Conservation (phyloP, 92 coral and sea anemone species). For the Montipora capitata region DNA sequence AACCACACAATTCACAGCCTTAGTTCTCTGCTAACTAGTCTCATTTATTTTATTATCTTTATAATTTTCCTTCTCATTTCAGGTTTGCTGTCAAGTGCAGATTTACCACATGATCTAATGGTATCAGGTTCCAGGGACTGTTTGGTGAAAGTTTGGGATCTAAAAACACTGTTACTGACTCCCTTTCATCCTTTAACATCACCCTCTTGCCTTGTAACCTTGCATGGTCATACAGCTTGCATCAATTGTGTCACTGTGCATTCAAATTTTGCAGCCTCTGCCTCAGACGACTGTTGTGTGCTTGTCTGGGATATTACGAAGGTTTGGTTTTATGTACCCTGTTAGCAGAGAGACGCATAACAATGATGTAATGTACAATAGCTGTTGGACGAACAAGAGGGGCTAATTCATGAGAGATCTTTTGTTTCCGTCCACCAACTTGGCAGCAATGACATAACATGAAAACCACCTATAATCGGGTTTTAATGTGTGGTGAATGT, state of each 20-base stretch:
- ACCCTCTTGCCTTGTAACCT: constrained; percentile 3
- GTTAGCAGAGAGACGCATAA: too few species aligned
- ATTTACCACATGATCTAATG: constrained; percentile 80
- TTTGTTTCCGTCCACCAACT: too few species aligned
- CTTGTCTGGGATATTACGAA: constrained; percentile 81
- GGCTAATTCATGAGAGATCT: too few species aligned
- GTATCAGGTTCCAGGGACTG: constrained; percentile 88
- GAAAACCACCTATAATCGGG: too few species aligned
- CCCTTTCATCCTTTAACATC: not conserved
- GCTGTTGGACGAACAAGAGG: too few species aligned
- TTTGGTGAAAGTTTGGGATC: constrained; percentile 86
- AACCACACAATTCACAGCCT: too few species aligned
- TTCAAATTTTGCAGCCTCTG: constrained; percentile 74
- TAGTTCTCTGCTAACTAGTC: too few species aligned
- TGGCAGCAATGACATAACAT: too few species aligned
- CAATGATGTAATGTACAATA: too few species aligned
- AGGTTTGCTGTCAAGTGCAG: constrained; percentile 62
- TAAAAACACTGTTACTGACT: constrained; percentile 24
- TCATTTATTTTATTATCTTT: too few species aligned
- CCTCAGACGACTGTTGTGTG: constrained; percentile 73
- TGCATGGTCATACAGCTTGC: constrained; percentile 72
- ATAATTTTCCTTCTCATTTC: not conserved
- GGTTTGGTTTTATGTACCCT: constrained; percentile 31
- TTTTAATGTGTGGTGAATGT: too few species aligned
- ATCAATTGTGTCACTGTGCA: constrained; percentile 83